Evolutionary conservation across 2,113 vertebrate species (phyloP).

Genomic region (Hystrix brachyura): DNA sequence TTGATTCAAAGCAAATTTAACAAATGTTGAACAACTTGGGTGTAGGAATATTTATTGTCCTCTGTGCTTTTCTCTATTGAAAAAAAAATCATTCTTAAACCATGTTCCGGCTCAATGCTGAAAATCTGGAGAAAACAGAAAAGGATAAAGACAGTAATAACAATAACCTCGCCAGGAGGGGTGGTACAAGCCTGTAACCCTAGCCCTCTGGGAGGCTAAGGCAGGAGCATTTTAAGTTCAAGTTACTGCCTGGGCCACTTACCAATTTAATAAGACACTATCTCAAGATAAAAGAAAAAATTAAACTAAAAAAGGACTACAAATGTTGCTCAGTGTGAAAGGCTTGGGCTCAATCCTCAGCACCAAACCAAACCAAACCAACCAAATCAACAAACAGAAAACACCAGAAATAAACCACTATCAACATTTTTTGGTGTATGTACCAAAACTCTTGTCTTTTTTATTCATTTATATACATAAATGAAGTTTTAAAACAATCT

Average conservation of each 20-base stretch:
- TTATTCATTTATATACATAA: background rate
- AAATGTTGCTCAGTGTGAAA: background rate
- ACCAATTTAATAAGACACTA: background rate
- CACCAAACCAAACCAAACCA: background rate
- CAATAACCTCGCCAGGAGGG: background rate
- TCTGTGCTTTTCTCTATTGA: conserved; percentile 20
- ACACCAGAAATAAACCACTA: background rate
- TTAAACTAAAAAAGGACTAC: background rate
- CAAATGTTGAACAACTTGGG: background rate
- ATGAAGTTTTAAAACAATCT: conserved; percentile 20
- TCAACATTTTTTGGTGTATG: background rate
- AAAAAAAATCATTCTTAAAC: conserved; percentile 28
- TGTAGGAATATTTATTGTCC: background rate
- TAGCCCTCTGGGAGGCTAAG: background rate
- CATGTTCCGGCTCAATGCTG: background rate
- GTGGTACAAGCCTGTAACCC: background rate
- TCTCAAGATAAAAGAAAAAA: background rate
- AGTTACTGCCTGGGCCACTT: background rate
- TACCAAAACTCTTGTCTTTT: background rate
- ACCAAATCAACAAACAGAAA: background rate
- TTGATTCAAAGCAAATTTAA: conserved; percentile 28
- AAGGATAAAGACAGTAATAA: background rate
- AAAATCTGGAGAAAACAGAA: conserved; percentile 55
- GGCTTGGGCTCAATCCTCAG: background rate
- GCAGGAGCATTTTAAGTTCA: background rate